Evolutionary conservation across 2,113 vertebrate species (phyloP).

Genomic region (Pedionomus torquatus): DNA sequence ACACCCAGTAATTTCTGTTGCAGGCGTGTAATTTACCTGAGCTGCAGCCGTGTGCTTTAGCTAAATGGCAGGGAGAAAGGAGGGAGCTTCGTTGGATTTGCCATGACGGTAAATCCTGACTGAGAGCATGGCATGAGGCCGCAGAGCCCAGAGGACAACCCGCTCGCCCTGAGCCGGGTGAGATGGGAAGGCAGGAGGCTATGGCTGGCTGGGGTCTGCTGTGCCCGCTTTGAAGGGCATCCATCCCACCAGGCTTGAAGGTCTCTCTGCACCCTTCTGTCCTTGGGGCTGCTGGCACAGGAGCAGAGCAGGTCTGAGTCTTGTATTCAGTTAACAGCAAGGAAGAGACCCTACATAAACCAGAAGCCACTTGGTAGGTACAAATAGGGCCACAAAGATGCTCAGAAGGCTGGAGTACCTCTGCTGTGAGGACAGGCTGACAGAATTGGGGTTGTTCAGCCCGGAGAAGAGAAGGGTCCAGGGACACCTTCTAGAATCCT

Average conservation of each 20-base stretch:
- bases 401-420: no score
- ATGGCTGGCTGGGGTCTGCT: accelerated
- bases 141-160: accelerated
- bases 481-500: no score
- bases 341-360: neutral
- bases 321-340: neutral
- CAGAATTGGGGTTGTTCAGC: no score
- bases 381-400: neutral
- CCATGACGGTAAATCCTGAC: neutral
- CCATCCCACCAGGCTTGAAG: neutral
- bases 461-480: no score
- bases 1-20: constrained; percentile 26
- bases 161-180: accelerated
- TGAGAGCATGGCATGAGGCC: accelerated
- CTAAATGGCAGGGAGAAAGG: neutral
- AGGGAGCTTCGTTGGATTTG: neutral
- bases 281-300: neutral
- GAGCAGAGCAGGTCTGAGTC: neutral
- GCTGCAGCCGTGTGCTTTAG: neutral
- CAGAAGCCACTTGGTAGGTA: neutral
- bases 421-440: no score
- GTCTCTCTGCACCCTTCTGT: neutral
- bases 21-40: constrained; percentile 45
- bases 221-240: accelerated
- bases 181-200: accelerated